Conservation (phyloP, 2,797 vertebrate genomes). For the Thalassophryne amazonica region DNA sequence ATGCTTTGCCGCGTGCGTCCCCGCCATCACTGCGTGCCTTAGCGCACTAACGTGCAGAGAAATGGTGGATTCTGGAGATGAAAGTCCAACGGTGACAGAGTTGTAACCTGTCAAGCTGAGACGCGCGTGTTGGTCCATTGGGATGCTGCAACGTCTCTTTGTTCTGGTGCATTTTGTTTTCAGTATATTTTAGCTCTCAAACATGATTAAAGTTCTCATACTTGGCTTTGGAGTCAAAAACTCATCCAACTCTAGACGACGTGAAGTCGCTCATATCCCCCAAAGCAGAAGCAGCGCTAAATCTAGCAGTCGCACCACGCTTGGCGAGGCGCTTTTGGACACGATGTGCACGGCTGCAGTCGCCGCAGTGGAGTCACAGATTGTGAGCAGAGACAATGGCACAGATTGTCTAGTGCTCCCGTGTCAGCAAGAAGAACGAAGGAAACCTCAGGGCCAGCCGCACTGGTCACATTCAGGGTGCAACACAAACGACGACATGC, state of each 20-base stretch:
- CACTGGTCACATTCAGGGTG: conserved; percentile 1
- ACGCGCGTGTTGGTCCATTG: conserved; percentile 47
- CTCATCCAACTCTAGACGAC: conserved; percentile 22
- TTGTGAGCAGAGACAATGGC: too few species aligned
- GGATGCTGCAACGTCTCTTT: conserved; percentile 56
- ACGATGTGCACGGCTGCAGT: too few species aligned
- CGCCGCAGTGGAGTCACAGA: too few species aligned
- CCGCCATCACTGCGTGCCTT: conserved; percentile 6
- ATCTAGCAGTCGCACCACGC: too few species aligned
- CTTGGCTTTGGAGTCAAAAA: conserved; percentile 42
- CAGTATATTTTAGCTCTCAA: conserved; percentile 24
- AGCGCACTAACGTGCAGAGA: conserved; percentile 62
- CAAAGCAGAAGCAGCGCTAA: too few species aligned
- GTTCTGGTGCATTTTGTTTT: conserved; percentile 52
- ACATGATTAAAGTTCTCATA: conserved; percentile 34
- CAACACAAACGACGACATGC: conserved; percentile 4
- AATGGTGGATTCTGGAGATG: conserved; percentile 56
- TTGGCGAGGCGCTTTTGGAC: too few species aligned
- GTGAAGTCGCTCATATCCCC: conserved; percentile 17
- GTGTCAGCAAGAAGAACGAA: conserved; percentile 10
- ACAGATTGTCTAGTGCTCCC: too few species aligned
- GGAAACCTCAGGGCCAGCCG: background rate
- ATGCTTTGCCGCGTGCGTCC: conserved; percentile 37
- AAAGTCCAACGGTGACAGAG: conserved; percentile 55
- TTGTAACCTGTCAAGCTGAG: conserved; percentile 60